Evolutionary conservation across 2,113 vertebrate species (phyloP), one percentile per base, ranked within the genome.

Genomic region (Pachyramphus minor): DNA sequence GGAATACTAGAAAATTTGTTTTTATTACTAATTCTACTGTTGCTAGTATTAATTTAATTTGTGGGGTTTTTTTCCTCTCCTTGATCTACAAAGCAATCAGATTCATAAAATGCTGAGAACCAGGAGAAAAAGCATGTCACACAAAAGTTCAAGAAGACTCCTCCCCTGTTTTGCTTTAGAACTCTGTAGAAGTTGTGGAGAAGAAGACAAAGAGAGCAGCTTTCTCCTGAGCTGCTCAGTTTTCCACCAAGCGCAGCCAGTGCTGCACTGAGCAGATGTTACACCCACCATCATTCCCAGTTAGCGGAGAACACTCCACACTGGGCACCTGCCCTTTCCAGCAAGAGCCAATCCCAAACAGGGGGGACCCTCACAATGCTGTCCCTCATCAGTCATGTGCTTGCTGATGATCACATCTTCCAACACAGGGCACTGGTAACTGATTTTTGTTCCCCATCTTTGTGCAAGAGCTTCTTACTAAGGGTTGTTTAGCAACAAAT

Each of bases 1-100:
- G 4, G 16, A 73, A 28, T 68, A 35, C 3, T 30, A 83, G 8
- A 41, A 78, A 53, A 56, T 45, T 2, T 0, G 2, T 4, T 86
- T 73, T 44, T 25, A 62, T 81, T 78, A n/a, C 31, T 71, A 66
- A 30, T 78, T 49, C 12, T 59, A 24, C 33, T 56, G 14, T 8
- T 76, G 64, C 28, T 5, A 60, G 12, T 23, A 33, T 17, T 83
- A 67, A 50, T 82, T 67, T 12, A 14, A 35, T 20, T 72, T 73
- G 8, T 6, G 22, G 6, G 0, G 0, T 1, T 39, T 53, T 64
- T 55, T 2, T 4, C 41, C 15, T 66, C 21, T 66, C 24, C 28
- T 52, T 37, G 31, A 76, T 44, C 42, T 55, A 41, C 49, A 92
- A 84, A 91, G 19, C 8, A 81, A 47, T 14, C 28, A 60, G 27